These are phyloP conservation scores for Heliothis peltigera DNA, from an alignment of 2,888 invertebrate species.

Conservation along the genomic window DNA sequence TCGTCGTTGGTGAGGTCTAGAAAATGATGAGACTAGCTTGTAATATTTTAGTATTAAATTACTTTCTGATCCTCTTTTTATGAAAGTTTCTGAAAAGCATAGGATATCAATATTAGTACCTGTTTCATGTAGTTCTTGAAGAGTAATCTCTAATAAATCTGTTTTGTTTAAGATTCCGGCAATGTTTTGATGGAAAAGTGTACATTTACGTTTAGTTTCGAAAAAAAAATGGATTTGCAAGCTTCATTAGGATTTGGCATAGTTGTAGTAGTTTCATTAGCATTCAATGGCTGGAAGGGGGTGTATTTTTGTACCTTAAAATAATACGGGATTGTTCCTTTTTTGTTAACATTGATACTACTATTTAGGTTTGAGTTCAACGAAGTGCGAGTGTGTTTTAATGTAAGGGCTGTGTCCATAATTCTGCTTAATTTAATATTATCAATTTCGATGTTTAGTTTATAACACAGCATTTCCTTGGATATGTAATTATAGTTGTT, in stretches of 20 bases:
- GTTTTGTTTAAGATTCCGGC: slow-evolving; percentile 1
- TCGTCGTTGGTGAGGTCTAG: neutral
- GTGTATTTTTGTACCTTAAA: neutral
- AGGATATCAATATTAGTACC: neutral
- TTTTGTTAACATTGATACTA: neutral
- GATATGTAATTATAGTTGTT: neutral
- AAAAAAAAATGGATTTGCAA: neutral
- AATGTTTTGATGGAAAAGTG: slow-evolving; percentile 4
- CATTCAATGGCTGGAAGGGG: no score
- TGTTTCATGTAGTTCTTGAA: neutral
- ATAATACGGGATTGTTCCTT: neutral
- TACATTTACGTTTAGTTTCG: neutral
- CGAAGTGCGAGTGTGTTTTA: neutral
- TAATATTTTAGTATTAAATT: neutral
- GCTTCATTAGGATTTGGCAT: neutral
- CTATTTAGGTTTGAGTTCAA: neutral
- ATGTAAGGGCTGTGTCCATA: slow-evolving; percentile 1
- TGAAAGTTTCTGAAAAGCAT: neutral
- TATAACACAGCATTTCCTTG: neutral
- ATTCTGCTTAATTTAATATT: neutral
- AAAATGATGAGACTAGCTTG: neutral
- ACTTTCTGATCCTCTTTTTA: neutral
- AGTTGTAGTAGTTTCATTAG: no score
- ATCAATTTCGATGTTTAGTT: slow-evolving; percentile 5
- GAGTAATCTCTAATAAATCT: slow-evolving; percentile 7